Conservation (phyloP, 2,888 invertebrate species). For the Melanostoma scalare region DNA sequence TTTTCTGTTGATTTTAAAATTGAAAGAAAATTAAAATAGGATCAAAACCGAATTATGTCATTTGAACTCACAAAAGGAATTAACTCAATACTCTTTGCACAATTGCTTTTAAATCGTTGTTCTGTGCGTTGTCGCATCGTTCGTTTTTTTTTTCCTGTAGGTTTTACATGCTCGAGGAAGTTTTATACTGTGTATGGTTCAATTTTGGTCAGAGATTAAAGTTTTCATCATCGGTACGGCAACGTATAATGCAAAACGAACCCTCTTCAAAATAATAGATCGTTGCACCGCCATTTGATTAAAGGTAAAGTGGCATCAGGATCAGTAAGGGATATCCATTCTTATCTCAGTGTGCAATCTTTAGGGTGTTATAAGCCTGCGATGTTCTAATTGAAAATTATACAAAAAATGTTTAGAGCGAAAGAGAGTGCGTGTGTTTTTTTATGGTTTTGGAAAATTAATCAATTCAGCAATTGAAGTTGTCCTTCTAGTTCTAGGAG, state of each 20-base stretch:
- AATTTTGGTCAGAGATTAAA: conserved; percentile 73
- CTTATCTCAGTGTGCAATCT: conserved; percentile 61
- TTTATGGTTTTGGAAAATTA: conserved; percentile 38
- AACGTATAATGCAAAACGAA: neutral
- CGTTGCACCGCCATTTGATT: conserved; percentile 31
- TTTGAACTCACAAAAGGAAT: conserved; percentile 46
- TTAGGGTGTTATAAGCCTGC: conserved; percentile 67
- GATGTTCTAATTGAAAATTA: conserved; percentile 66
- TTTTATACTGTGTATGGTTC: conserved; percentile 76
- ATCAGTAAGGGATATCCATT: conserved; percentile 66
- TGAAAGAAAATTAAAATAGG: conserved; percentile 41
- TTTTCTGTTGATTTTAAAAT: neutral
- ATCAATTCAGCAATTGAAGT: conserved; percentile 60
- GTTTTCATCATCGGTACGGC: neutral
- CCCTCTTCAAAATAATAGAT: conserved; percentile 35
- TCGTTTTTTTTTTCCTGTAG: neutral
- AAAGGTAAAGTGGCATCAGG: conserved; percentile 54
- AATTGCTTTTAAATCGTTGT: conserved; percentile 19
- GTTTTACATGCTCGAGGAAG: conserved; percentile 53
- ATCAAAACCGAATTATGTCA: conserved; percentile 59
- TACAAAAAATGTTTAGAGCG: neutral
- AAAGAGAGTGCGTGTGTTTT: conserved; percentile 7
- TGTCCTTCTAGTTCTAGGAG: conserved; percentile 39
- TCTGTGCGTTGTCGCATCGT: no score
- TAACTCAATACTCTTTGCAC: conserved; percentile 39